These are phyloP conservation scores for Trigoniulus corallinus DNA, from an alignment of 1,140 invertebrate genomes.

Conservation along the genomic window DNA sequence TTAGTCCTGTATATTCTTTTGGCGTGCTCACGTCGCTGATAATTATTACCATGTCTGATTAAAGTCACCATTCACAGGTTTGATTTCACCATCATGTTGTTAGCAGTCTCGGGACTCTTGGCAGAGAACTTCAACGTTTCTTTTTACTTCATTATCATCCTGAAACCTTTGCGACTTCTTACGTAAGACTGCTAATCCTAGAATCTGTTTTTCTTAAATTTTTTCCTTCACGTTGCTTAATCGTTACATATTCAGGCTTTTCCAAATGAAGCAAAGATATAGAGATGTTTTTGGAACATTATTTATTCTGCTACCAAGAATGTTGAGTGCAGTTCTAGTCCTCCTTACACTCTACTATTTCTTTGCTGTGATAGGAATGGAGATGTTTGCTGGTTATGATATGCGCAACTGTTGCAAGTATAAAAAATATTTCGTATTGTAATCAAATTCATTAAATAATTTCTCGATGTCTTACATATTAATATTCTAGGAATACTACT, in stretches of 20 bases:
- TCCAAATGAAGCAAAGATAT: slow-evolving; percentile 64
- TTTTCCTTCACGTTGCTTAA: too few species aligned
- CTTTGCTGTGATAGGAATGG: slow-evolving; percentile 83
- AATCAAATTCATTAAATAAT: not conserved
- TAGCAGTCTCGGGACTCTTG: slow-evolving; percentile 46
- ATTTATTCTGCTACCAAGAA: slow-evolving; percentile 55
- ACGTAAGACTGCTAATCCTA: slow-evolving; percentile 37
- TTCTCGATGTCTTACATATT: slow-evolving; percentile 1
- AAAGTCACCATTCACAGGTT: slow-evolving; percentile 27
- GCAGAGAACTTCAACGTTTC: slow-evolving; percentile 43
- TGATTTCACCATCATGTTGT: slow-evolving; percentile 54
- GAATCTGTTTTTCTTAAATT: slow-evolving; percentile 46
- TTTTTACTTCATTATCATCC: slow-evolving; percentile 53
- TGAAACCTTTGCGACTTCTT: slow-evolving; percentile 30
- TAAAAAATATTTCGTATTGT: slow-evolving; percentile 21
- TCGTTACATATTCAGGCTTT: slow-evolving; percentile 28
- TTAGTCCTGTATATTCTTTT: not conserved
- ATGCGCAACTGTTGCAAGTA: slow-evolving; percentile 72
- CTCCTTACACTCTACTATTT: slow-evolving; percentile 79
- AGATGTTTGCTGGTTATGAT: slow-evolving; percentile 57
- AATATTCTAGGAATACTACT: slow-evolving; percentile 47
- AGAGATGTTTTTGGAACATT: slow-evolving; percentile 76
- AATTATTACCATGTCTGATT: too few species aligned
- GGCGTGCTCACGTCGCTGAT: too few species aligned
- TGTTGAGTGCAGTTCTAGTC: slow-evolving; percentile 56